phyloP scores from a whole-genome alignment of 2,888 invertebrate genomes.

The Eupithecia abbreviata region DNA sequence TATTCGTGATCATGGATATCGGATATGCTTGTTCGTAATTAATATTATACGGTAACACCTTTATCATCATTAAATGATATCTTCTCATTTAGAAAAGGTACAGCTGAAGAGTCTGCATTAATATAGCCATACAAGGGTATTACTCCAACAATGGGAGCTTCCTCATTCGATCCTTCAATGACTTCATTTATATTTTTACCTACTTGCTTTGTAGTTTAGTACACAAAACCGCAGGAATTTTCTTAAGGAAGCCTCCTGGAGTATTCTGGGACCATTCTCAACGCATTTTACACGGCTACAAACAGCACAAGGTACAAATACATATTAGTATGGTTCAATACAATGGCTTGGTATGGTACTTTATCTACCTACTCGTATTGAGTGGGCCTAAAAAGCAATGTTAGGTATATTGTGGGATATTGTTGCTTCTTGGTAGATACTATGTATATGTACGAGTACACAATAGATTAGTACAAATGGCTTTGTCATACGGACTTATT shows the following conservation, averaged over 20 bases:
- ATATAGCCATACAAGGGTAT: not conserved
- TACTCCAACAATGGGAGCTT: not conserved
- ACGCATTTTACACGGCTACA: conserved; percentile 1
- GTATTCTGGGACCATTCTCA: conserved; percentile 1
- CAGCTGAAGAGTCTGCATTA: not conserved
- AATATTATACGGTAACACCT: not conserved
- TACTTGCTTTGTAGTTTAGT: not conserved
- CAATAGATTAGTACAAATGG: not conserved
- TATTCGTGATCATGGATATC: not conserved
- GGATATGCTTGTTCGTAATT: not conserved
- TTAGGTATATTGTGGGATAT: not conserved
- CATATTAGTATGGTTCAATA: not conserved
- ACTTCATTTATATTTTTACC: not conserved
- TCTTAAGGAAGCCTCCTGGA: not conserved
- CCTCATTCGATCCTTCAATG: not conserved
- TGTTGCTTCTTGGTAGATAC: no score
- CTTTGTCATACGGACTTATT: conserved; percentile 20
- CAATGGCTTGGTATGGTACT: not conserved
- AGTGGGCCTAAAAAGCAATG: not conserved
- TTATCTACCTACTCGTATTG: not conserved
- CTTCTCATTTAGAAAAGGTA: not conserved
- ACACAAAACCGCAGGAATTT: not conserved
- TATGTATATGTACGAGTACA: not conserved
- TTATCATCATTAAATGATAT: not conserved
- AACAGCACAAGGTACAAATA: not conserved